phyloP scores from a whole-genome alignment of 2,888 invertebrate genomes.

The Rutpela maculata region DNA sequence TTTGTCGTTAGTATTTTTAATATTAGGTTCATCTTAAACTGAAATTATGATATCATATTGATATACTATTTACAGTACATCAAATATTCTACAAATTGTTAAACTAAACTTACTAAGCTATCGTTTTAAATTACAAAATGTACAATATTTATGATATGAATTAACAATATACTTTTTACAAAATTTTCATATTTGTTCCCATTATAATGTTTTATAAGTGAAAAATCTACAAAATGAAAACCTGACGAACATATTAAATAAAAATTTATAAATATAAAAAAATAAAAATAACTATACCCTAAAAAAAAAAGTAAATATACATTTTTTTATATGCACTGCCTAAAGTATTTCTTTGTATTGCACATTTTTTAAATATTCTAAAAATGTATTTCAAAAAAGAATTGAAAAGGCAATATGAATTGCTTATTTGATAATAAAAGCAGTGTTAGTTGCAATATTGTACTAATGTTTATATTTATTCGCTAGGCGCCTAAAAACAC shows the following conservation, averaged over 20 bases:
- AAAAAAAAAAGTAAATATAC: conserved; percentile 18
- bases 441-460: conserved; percentile 16
- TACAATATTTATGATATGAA: conserved; percentile 49
- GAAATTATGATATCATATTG: not conserved
- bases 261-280: conserved; percentile 18
- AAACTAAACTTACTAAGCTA: conserved; percentile 16
- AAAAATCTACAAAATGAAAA: conserved; percentile 19
- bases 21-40: not conserved
- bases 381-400: conserved; percentile 27
- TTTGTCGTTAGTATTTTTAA: not conserved
- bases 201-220: conserved; percentile 35
- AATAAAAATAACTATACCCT: conserved; percentile 30
- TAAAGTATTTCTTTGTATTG: conserved; percentile 32
- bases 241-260: conserved; percentile 2
- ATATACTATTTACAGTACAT: conserved; percentile 26
- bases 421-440: conserved; percentile 14
- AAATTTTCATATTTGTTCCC: conserved; percentile 49
- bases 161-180: conserved; percentile 43
- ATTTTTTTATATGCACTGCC: conserved; percentile 19
- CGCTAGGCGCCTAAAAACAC: conserved; percentile 21
- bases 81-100: conserved; percentile 33
- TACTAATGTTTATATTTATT: conserved; percentile 23
- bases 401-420: conserved; percentile 22
- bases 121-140: conserved; percentile 33
- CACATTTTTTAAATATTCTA: conserved; percentile 28